phyloP scores from a whole-genome alignment of 2,888 invertebrate genomes.

The Aradus depressus region DNA sequence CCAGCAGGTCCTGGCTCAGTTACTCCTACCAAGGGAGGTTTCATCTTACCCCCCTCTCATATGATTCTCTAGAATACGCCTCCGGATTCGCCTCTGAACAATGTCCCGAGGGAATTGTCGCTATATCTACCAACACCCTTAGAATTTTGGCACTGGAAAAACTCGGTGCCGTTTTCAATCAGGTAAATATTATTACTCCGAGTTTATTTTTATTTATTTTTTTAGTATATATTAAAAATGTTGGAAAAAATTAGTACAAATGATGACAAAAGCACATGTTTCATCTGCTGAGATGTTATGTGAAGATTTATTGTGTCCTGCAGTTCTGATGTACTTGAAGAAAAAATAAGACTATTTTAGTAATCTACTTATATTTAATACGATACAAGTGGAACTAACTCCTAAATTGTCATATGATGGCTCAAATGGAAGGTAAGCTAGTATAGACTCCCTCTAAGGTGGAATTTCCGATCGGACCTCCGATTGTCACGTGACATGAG shows the following conservation, averaged over 20 bases:
- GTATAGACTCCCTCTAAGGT: too few relatives aligned
- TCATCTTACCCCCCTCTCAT: conserved; percentile 89
- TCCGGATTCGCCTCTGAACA: conserved; percentile 92
- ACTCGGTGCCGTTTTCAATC: conserved; percentile 96
- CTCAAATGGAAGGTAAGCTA: too few relatives aligned
- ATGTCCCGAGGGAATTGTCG: conserved; percentile 98
- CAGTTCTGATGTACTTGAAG: too few relatives aligned
- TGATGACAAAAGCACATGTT: conserved; percentile 3
- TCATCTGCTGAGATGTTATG: too few relatives aligned
- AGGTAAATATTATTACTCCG: conserved; percentile 43
- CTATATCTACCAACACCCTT: conserved; percentile 94
- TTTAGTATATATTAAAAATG: not conserved
- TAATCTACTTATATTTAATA: too few relatives aligned
- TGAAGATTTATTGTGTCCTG: too few relatives aligned
- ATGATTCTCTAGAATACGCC: conserved; percentile 93
- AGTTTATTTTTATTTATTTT: not conserved
- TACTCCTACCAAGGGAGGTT: conserved; percentile 96
- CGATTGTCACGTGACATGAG: too few relatives aligned
- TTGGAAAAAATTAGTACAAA: conserved; percentile 1
- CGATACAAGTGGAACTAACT: too few relatives aligned
- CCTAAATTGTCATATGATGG: too few relatives aligned
- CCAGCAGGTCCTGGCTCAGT: conserved; percentile 94
- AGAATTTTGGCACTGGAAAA: conserved; percentile 96
- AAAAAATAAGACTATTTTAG: too few relatives aligned
- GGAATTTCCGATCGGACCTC: too few relatives aligned